Evolutionary conservation across 1,140 invertebrate genomes (phyloP), one percentile per base, ranked within the genome.

Genomic region (Cepaea nemoralis): DNA sequence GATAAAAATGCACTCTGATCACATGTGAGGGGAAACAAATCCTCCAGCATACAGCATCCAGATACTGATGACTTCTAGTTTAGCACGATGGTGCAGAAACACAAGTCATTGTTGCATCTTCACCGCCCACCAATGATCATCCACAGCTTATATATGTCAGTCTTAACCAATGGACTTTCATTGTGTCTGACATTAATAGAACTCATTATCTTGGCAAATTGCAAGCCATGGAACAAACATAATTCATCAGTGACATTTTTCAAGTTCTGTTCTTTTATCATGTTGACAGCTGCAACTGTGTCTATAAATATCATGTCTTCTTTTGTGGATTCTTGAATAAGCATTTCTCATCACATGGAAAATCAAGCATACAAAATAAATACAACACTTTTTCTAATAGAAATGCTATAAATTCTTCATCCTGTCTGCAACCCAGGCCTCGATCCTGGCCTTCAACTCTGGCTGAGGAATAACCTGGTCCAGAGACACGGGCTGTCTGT

Each of bases 401-500:
- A 10, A 63, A 63, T 16, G 59, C 59, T 63, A 63, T 63, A 63
- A 63, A 63, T 70, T 67, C 39, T 73, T 80, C 33, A 55, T 48
- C 45, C 39, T 82, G 24, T 86, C 84, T 12, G 35, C 91, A 33
- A 97, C 94, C 97, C 97, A 99, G 40, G 94, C 91, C 80, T 95
- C 92, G 87, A 99, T 98, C 90, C 94, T 94, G 27, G 92, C 90
- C 87, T 95, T 95, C 24, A 99, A 93, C 83, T 96, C 95, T 22
- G 91, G 92, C 89, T 97, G 94, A 0, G 97, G 94, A 87, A 94
- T 94, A 0, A 99, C 94, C 94, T 96, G 95, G 86, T 98, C 97
- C 96, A 99, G 96, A 1, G 96, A 97, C 5, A 99, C 93, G 0
- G 97, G 96, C 63, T 95, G 95, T 69, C 97, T 93, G 92, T 98